Evolutionary conservation across 2,888 invertebrate species (phyloP).

Genomic region (Ophioninae sp.): DNA sequence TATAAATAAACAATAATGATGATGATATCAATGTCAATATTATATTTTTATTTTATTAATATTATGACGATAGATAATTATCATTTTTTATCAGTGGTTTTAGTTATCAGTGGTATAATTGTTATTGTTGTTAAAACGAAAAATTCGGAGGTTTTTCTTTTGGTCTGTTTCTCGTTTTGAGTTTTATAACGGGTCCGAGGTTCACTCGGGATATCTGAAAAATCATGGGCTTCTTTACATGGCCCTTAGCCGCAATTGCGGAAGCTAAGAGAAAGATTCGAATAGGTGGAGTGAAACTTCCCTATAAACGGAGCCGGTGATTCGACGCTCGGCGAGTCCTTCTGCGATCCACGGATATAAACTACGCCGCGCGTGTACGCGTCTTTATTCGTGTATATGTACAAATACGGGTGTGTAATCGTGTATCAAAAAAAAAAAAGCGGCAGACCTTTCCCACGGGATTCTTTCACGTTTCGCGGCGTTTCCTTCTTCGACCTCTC

Average conservation of each 20-base stretch:
- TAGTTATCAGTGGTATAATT: background rate
- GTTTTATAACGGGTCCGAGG: background rate
- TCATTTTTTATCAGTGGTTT: too few species aligned
- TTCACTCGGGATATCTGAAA: slow-evolving; percentile 47
- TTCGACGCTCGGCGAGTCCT: slow-evolving; percentile 35
- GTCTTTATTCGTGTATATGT: background rate
- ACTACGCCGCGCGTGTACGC: background rate
- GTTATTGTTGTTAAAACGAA: background rate
- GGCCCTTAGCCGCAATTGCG: background rate
- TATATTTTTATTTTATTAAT: too few species aligned
- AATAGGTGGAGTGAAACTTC: slow-evolving; percentile 33
- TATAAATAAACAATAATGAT: too few species aligned
- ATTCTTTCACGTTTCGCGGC: slow-evolving; percentile 61
- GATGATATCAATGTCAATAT: too few species aligned
- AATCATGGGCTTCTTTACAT: slow-evolving; percentile 17
- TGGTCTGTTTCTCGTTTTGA: slow-evolving; percentile 6
- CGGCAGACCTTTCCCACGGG: slow-evolving; percentile 59
- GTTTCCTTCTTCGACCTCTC: slow-evolving; percentile 58
- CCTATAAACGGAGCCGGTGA: slow-evolving; percentile 26
- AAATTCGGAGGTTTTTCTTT: background rate
- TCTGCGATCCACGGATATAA: slow-evolving; percentile 10
- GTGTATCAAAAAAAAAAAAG: too few species aligned
- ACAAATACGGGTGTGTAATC: background rate
- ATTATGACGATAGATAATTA: too few species aligned
- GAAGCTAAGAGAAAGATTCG: slow-evolving; percentile 17